Evolutionary conservation across 2,888 invertebrate species (phyloP), one percentile per base, ranked within the genome.

Genomic region (Electrophaes corylata): DNA sequence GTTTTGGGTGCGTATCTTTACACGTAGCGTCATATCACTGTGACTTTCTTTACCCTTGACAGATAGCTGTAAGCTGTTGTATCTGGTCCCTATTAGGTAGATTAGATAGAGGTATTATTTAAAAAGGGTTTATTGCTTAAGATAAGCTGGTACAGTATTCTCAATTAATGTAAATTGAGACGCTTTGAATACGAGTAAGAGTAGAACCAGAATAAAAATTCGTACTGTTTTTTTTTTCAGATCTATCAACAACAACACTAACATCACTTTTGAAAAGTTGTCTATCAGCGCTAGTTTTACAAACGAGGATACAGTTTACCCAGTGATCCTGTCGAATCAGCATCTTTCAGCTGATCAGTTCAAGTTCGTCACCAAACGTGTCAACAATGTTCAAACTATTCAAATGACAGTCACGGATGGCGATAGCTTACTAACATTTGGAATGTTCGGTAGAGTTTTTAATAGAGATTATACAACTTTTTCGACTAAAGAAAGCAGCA

Each of bases 401-500:
- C 73, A 70, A 11, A 52, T 81, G 8, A 69, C 76, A 62, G 52
- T 84, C 0, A 58, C 68, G 26, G 70, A 79, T 4, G 58, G 43
- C 0, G 58, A 78, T 33, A 75, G 78, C 57, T 8, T 89, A 3
- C 14, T 79, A 0, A 71, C 67, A 4, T 78, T 88, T 20, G 86
- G 87, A 1, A 75, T 90, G 35, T 76, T 84, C 8, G 77, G 83
- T 0, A 76, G 86, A 60, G 80, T 83, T 64, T 81, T 70, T 56
- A 57, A 73, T 0, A 79, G 71, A 45, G 87, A 88, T 62, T 74
- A 70, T 2, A 70, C 72, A 57, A 66, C 56, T 18, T 55, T 11
- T 4, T 58, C 49, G 6, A 62, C 57, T 23, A 70, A 68, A 43
- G 50, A 65, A 37, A 63, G 66, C 14, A 66, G 69, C 4, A 61